Base-by-base conservation (phyloP, 2,888 invertebrate species). In the Stenoptilia bipunctidactyla region DNA sequence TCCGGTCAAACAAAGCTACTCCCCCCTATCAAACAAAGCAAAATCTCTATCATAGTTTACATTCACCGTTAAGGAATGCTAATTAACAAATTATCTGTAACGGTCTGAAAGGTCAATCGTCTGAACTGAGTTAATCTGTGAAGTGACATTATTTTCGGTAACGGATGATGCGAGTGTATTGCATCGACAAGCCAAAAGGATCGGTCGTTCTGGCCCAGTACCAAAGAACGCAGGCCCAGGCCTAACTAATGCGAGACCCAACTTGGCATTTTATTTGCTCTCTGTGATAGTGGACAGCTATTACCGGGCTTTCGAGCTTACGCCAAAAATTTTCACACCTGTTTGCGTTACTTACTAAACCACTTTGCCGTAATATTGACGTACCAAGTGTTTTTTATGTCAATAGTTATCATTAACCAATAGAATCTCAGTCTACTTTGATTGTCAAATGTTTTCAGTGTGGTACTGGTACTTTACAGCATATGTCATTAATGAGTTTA, bases 131-230 rank as follows among this genome's bases (percentile, higher is more conserved):
- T 82, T 80, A 79, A 69, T 82, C 82, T 82, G 72, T 74, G 70
- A 72, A 79, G 71, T 74, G 77, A 77, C 79, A 79, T 82, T 80
- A 82, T 76, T 80, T 75, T 74, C 63, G 66, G 68, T 68, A 62
- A 59, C 72, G 65, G 13, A 62, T 62, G 70, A 65, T 67, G 67
- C 66, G 63, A 63, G 61, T 70, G 63, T 66, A 64, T 62, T 63
- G 64, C 70, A 76, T 74, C 76, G 71, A 77, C 72, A 76, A 71
- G 82, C 82, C 82, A 83, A 82, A 79, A 80, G 79, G 79, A 76
- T 74, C 72, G 71, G 67, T 64, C 68, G 66, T 80, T 82, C 77
- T 83, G 83, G 83, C 82, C 56, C 62, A 63, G 79, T 77, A 80
- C 82, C 82, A 83, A 83, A 65, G 82, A 80, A 83, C 80, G 83